Percentiles rank a stretch among this genome's conserved stretches.
phyloP scores from a whole-genome alignment of 1,140 invertebrate species.

The Ptiloglossa arizonensis region DNA sequence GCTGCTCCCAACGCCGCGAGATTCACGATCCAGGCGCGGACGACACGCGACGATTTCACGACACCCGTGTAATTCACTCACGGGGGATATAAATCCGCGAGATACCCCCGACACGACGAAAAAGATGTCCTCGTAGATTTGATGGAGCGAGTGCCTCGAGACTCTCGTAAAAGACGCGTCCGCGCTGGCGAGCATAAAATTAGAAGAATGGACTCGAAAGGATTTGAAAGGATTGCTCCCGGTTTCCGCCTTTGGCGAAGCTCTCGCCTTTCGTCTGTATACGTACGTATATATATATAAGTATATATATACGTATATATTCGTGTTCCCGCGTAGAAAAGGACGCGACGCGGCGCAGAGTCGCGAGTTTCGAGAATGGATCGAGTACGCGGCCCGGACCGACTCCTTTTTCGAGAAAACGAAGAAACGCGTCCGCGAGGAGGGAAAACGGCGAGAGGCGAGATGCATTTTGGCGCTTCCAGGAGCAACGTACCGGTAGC shows the following conservation, averaged over 20 bases:
- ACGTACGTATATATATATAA: no score
- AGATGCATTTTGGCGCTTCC: slow-evolving; percentile 54
- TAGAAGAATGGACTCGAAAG: slow-evolving; percentile 74
- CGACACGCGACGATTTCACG: no score
- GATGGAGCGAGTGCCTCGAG: slow-evolving; percentile 56
- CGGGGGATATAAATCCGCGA: slow-evolving; percentile 56
- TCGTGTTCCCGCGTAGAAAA: slow-evolving; percentile 27
- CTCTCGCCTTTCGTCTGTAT: slow-evolving; percentile 38
- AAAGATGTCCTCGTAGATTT: slow-evolving; percentile 59
- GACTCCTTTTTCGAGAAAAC: slow-evolving; percentile 14
- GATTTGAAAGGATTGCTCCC: slow-evolving; percentile 75
- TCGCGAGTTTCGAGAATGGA: slow-evolving; percentile 46
- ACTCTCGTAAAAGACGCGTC: slow-evolving; percentile 67
- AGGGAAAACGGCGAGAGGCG: slow-evolving; percentile 21
- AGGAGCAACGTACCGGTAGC: slow-evolving; percentile 1
- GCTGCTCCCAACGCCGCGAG: no score
- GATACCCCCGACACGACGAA: slow-evolving; percentile 29
- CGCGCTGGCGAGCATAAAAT: slow-evolving; percentile 70
- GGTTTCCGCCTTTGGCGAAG: slow-evolving; percentile 37
- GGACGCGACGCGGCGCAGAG: slow-evolving; percentile 34
- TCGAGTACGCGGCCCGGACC: slow-evolving; percentile 53
- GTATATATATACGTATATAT: no score
- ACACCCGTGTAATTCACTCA: slow-evolving; percentile 53
- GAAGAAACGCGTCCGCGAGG: neutral
- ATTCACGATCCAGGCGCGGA: no score